These are phyloP conservation scores for Autographa pulchrina DNA, from an alignment of 2,888 invertebrate species.

Conservation along the genomic window DNA sequence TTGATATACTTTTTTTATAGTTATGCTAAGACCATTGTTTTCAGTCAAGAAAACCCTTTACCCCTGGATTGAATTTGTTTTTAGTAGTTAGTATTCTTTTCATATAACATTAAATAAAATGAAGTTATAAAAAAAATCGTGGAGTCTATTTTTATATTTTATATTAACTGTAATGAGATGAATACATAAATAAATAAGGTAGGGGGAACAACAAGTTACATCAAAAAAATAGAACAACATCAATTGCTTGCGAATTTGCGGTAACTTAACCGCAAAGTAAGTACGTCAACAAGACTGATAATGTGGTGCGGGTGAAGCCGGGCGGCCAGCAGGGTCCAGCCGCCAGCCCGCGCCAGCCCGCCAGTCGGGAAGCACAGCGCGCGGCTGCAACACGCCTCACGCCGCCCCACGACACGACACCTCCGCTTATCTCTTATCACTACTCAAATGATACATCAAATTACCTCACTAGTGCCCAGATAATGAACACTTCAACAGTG, in stretches of 20 bases:
- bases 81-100: no score
- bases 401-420: conserved; percentile 40
- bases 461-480: conserved; percentile 80
- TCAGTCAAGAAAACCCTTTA: no score
- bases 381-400: conserved; percentile 41
- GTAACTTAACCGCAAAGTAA: conserved; percentile 12
- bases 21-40: no score
- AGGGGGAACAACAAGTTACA: not conserved
- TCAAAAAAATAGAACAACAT: not conserved
- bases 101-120: no score
- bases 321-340: conserved; percentile 12
- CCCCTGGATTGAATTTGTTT: no score
- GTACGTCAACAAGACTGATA: conserved; percentile 33
- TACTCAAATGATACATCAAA: conserved; percentile 83
- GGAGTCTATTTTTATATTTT: no score
- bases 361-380: conserved; percentile 51
- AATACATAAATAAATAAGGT: not conserved
- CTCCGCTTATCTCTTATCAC: conserved; percentile 78
- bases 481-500: conserved; percentile 75
- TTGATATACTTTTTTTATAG: no score
- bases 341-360: conserved; percentile 12
- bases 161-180: no score
- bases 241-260: not conserved
- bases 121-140: no score
- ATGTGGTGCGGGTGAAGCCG: conserved; percentile 11